Conservation (phyloP, 2,797 vertebrate species). For the Acestrorhynchus altus region DNA sequence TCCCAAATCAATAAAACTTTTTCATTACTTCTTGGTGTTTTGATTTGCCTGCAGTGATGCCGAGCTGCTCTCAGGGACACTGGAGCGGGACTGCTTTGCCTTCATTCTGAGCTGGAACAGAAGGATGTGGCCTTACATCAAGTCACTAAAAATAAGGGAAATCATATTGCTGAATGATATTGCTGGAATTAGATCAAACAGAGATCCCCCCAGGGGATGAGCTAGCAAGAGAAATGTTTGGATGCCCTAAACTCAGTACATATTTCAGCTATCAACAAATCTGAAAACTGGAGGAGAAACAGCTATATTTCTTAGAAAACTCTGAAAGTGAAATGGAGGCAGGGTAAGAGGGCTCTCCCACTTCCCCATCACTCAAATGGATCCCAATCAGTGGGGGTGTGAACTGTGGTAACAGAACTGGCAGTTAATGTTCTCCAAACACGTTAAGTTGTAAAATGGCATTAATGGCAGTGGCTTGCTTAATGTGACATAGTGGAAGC, state of each 20-base stretch:
- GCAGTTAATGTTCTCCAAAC: too few relatives aligned
- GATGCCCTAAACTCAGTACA: neutral
- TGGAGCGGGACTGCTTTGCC: neutral
- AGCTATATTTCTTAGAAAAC: neutral
- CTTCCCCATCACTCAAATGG: too few relatives aligned
- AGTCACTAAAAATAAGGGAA: neutral
- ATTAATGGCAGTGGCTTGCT: too few relatives aligned
- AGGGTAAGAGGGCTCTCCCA: too few relatives aligned
- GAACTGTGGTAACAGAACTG: too few relatives aligned
- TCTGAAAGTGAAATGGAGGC: neutral
- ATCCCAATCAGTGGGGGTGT: too few relatives aligned
- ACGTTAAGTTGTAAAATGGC: too few relatives aligned
- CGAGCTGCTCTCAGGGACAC: neutral
- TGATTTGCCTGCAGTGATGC: neutral
- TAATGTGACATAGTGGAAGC: too few relatives aligned
- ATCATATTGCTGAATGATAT: constrained; percentile 9
- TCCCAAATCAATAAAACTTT: constrained; percentile 16
- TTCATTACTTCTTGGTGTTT: constrained; percentile 6
- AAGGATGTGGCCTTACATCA: neutral
- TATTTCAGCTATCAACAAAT: neutral
- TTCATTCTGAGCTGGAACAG: constrained; percentile 6
- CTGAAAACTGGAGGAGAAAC: neutral
- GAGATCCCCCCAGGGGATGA: neutral
- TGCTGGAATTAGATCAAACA: constrained; percentile 20
- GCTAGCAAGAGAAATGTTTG: neutral